These are phyloP conservation scores for Odontocerum albicorne DNA, from an alignment of 2,888 invertebrate species.

Conservation along the genomic window DNA sequence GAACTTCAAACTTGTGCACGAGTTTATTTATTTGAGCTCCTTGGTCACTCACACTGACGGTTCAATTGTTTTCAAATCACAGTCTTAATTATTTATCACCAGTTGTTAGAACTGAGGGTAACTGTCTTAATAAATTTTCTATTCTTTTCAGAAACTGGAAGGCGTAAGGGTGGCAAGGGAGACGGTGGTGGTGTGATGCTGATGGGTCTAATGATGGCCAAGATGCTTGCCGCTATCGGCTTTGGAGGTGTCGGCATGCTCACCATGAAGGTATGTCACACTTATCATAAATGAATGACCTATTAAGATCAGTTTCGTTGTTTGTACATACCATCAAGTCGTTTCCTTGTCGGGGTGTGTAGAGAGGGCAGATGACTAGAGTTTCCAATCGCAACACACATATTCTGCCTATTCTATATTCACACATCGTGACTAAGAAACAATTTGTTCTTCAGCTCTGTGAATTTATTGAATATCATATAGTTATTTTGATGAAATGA, in stretches of 20 bases:
- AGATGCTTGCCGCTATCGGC: conserved; percentile 74
- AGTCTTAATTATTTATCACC: too few relatives aligned
- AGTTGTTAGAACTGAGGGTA: too few relatives aligned
- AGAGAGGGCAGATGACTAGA: not conserved
- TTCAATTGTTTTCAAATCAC: too few relatives aligned
- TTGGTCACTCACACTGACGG: too few relatives aligned
- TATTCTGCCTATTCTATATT: not conserved
- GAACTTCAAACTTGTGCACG: too few relatives aligned
- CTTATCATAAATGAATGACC: not conserved
- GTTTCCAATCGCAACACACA: not conserved
- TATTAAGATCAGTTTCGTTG: not conserved
- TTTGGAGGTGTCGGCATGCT: conserved; percentile 74
- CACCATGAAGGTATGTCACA: conserved; percentile 65
- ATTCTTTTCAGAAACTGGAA: conserved; percentile 54
- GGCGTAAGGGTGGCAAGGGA: conserved; percentile 63
- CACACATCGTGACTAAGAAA: not conserved
- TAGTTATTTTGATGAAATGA: too few relatives aligned
- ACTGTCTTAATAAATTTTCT: too few relatives aligned
- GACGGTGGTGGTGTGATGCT: conserved; percentile 59
- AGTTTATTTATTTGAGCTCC: too few relatives aligned
- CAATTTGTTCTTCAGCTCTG: not conserved
- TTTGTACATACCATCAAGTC: too few relatives aligned
- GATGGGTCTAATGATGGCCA: conserved; percentile 75
- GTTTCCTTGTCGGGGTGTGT: not conserved
- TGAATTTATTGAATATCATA: not conserved